Evolutionary conservation across 2,888 invertebrate species (phyloP), one percentile per base, ranked within the genome.

Genomic region (Andrena dorsata): DNA sequence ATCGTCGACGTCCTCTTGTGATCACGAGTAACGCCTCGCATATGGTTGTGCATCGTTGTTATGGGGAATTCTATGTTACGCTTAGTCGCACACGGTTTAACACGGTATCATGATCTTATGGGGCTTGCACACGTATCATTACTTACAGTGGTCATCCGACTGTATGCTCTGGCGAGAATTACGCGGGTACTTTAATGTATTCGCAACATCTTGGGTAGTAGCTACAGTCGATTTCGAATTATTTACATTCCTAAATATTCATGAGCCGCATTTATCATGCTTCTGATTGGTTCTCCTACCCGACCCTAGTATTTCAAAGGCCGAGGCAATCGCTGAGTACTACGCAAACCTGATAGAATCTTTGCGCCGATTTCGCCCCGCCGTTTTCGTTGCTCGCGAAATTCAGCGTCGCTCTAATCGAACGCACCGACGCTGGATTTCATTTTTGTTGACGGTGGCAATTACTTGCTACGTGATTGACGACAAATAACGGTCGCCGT

Each of bases 401-500:
- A 64, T 69, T 64, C 64, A 49, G 35, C 28, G 58, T 8, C n/a
- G 60, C 58, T 30, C 49, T n/a, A 30, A 63, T 56, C 53, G 30
- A 65, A 66, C 41, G 47, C 41, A 32, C 26, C 78, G 28, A 6
- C 51, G 63, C 7, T 13, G 28, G 35, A 65, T 64, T 80, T 66
- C 32, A 78, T 78, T 80, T 79, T 78, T 72, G 66, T 66, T 63
- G 72, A 80, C 80, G 71, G 23, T 35, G 58, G 65, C 71, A 78
- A 78, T 80, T 80, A 80, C 71, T 66, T 80, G 78, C 53, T 41
- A 66, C 61, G 49, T 30, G 70, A 80, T 72, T 49, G 79, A 68
- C 79, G 66, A 72, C 71, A 72, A 80, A 80, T 72, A 61, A 60
- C 49, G 28, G 23, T 13, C 64, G 63, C 58, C 32, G 71, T 71